These are phyloP conservation scores for Stegana nigrithorax DNA, from an alignment of 2,888 invertebrate genomes.

Conservation along the genomic window DNA sequence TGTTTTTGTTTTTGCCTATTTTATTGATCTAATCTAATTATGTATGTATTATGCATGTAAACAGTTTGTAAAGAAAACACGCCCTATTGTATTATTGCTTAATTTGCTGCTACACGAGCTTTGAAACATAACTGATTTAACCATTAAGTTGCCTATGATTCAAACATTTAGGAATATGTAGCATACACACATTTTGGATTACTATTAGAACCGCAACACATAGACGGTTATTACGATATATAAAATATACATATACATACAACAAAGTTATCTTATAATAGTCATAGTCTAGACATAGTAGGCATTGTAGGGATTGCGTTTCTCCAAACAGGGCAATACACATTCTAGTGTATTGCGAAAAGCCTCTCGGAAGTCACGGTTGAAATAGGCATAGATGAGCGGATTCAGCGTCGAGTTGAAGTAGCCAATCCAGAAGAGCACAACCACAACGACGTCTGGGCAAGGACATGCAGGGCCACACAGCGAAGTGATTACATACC, in stretches of 20 bases:
- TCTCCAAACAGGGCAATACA: conserved; percentile 81
- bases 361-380: conserved; percentile 97
- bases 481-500: conserved; percentile 86
- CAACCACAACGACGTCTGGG: conserved; percentile 87
- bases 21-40: too few species aligned
- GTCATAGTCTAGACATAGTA: conserved; percentile 66
- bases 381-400: conserved; percentile 97
- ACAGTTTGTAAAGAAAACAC: too few species aligned
- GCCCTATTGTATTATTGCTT: too few species aligned
- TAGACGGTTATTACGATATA: too few species aligned
- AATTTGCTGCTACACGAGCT: too few species aligned
- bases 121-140: too few species aligned
- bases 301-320: conserved; percentile 68
- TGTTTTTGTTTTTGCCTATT: too few species aligned
- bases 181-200: too few species aligned
- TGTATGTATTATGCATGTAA: too few species aligned
- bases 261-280: background rate
- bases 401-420: conserved; percentile 98
- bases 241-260: background rate
- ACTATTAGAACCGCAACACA: too few species aligned
- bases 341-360: conserved; percentile 92
- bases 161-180: too few species aligned
- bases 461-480: conserved; percentile 87
- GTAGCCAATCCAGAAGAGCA: conserved; percentile 98
- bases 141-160: too few species aligned